Conservation (phyloP, 2,888 invertebrate species). For the Leptinotarsa peninsularis region DNA sequence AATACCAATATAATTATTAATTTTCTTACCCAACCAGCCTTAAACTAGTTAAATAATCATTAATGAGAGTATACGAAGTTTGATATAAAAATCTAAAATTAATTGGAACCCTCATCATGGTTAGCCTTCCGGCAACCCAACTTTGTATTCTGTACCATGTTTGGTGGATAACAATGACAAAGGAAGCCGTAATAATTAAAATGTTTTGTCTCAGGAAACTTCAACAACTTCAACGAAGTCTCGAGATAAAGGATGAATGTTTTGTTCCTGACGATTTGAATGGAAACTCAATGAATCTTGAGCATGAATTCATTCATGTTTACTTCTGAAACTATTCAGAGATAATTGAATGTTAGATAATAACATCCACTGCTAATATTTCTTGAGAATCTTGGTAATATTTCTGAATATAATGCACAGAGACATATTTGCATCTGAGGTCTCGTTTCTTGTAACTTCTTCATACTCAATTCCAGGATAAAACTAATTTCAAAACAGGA, state of each 20-base stretch:
- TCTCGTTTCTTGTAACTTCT: not conserved
- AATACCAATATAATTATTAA: too few species aligned
- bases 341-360: not conserved
- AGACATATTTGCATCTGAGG: not conserved
- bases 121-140: not conserved
- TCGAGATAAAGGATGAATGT: not conserved
- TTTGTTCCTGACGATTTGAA: slow-evolving; percentile 5
- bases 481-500: too few species aligned
- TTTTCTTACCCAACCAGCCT: too few species aligned
- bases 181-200: slow-evolving; percentile 10
- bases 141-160: not conserved
- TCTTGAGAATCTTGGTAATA: not conserved
- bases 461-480: too few species aligned
- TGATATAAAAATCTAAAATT: not conserved
- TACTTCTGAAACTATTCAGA: not conserved
- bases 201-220: slow-evolving; percentile 10
- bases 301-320: not conserved
- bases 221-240: slow-evolving; percentile 5
- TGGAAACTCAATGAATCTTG: not conserved
- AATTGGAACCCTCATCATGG: not conserved
- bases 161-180: slow-evolving; percentile 1
- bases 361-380: not conserved
- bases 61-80: not conserved
- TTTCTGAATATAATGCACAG: not conserved
- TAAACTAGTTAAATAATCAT: too few species aligned